These are phyloP conservation scores for Harlomillsia oculata DNA, from an alignment of 1,140 invertebrate genomes.

Conservation along the genomic window DNA sequence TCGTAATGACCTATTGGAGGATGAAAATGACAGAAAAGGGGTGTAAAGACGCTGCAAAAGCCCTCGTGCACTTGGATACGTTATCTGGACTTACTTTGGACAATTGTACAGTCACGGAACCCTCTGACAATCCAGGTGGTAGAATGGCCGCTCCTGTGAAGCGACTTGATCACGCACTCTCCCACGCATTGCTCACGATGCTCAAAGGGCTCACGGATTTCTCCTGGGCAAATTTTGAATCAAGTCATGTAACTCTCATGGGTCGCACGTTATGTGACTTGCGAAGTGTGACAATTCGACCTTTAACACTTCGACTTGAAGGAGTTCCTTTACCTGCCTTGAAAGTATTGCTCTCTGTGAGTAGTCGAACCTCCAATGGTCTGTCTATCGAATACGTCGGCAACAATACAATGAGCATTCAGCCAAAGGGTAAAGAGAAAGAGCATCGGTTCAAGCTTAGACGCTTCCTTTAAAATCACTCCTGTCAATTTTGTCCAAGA, in stretches of 20 bases:
- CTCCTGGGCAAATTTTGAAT: conserved; percentile 32
- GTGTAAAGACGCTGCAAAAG: conserved; percentile 22
- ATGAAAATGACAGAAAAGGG: conserved; percentile 22
- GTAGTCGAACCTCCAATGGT: conserved; percentile 13
- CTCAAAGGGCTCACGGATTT: conserved; percentile 28
- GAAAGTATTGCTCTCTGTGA: conserved; percentile 18
- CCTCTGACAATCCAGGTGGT: neutral
- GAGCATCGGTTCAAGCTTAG: conserved; percentile 27
- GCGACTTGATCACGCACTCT: conserved; percentile 23
- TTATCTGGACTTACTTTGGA: conserved; percentile 26
- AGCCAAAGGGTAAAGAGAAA: conserved; percentile 21
- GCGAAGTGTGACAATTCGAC: neutral
- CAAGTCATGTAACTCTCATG: conserved; percentile 20
- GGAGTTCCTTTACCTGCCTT: conserved; percentile 19
- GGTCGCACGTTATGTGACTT: conserved; percentile 21
- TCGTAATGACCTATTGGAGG: conserved; percentile 28
- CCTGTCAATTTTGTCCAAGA: neutral
- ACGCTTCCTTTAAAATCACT: conserved; percentile 11
- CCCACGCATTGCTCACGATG: conserved; percentile 16
- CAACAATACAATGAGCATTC: conserved; percentile 22
- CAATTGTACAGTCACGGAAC: conserved; percentile 14
- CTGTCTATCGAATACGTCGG: conserved; percentile 27
- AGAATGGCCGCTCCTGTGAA: neutral
- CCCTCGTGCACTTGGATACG: conserved; percentile 1
- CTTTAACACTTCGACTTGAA: conserved; percentile 24